phyloP scores from a whole-genome alignment of 2,888 invertebrate genomes.

The Conops quadrifasciatus region DNA sequence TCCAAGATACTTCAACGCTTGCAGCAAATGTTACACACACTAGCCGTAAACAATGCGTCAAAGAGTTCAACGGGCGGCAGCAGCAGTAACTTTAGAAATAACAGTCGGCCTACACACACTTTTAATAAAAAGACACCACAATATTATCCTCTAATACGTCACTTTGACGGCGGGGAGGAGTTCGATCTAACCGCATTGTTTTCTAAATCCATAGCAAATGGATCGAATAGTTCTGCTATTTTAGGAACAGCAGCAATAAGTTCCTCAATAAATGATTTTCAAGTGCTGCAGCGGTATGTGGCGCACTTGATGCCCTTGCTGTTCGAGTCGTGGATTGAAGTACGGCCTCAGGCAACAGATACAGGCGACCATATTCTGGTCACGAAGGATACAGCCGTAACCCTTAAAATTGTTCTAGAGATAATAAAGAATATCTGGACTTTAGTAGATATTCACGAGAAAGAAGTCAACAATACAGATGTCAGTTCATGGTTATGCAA shows the following conservation, averaged over 20 bases:
- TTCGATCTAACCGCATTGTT: slow-evolving; percentile 66
- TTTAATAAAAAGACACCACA: slow-evolving; percentile 46
- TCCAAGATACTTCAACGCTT: slow-evolving; percentile 78
- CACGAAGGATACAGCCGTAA: slow-evolving; percentile 71
- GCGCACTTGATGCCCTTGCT: slow-evolving; percentile 78
- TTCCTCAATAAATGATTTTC: slow-evolving; percentile 62
- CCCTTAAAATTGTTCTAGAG: slow-evolving; percentile 72
- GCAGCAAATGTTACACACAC: slow-evolving; percentile 69
- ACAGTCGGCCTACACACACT: slow-evolving; percentile 50
- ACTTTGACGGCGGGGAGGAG: slow-evolving; percentile 48
- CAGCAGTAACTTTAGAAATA: slow-evolving; percentile 45
- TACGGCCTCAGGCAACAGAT: slow-evolving; percentile 67
- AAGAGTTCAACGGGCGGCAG: slow-evolving; percentile 19
- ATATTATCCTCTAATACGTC: slow-evolving; percentile 45
- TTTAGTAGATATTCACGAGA: slow-evolving; percentile 61
- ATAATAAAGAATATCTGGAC: slow-evolving; percentile 72
- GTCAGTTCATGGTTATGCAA: slow-evolving; percentile 67
- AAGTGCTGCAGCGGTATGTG: slow-evolving; percentile 70
- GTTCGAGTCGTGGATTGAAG: slow-evolving; percentile 86
- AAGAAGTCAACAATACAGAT: slow-evolving; percentile 57
- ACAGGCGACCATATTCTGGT: slow-evolving; percentile 60
- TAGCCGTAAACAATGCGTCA: slow-evolving; percentile 50
- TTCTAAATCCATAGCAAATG: slow-evolving; percentile 62
- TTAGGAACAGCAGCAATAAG: slow-evolving; percentile 14
- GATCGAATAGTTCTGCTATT: slow-evolving; percentile 20